phyloP scores from a whole-genome alignment of 2,797 vertebrate species.

The Gallinago solitaria region DNA sequence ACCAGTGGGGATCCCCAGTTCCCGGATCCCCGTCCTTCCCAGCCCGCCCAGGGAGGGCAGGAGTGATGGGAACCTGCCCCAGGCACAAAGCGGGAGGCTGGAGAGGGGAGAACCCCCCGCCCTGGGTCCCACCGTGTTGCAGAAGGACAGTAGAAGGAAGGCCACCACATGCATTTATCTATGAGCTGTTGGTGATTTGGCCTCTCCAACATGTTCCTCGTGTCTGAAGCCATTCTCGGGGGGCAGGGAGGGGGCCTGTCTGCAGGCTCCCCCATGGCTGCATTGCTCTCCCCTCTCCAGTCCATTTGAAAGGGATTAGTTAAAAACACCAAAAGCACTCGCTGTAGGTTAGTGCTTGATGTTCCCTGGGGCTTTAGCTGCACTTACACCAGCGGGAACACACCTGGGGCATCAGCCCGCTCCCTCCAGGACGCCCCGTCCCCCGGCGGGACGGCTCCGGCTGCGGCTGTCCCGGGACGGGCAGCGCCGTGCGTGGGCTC shows the following conservation, averaged over 20 bases:
- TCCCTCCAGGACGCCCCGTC: accelerated
- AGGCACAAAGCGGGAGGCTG: not conserved
- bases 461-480: accelerated
- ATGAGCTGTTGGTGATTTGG: not conserved
- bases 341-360: not conserved
- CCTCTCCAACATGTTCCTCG: not conserved
- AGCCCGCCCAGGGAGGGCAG: not conserved
- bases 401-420: accelerated
- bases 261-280: not conserved
- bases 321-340: not conserved
- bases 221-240: not conserved
- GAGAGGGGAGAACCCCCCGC: accelerated
- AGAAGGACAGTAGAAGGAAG: not conserved
- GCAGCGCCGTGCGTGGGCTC: accelerated
- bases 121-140: accelerated
- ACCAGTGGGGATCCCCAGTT: not conserved
- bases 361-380: not conserved
- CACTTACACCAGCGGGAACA: not conserved
- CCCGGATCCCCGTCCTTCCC: not conserved
- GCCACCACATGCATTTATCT: not conserved
- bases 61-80: not conserved
- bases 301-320: not conserved
- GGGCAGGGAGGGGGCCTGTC: not conserved
- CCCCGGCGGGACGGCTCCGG: accelerated
- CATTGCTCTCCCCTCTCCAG: not conserved